Evolutionary conservation across 2,888 invertebrate species (phyloP).

Genomic region (Sarcophaga carnaria): DNA sequence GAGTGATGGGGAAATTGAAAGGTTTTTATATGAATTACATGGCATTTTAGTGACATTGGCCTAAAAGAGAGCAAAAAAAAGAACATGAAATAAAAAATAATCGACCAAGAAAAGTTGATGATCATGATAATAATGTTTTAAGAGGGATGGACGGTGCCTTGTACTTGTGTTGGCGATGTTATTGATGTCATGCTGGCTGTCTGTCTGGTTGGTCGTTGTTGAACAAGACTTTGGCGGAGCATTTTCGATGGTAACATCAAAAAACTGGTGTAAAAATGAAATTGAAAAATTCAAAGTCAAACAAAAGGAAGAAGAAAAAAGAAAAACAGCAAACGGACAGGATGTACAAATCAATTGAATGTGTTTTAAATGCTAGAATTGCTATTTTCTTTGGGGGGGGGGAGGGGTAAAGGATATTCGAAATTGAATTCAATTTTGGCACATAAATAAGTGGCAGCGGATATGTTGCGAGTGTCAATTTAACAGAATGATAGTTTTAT

Average conservation of each 20-base stretch:
- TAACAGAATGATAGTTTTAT: no score
- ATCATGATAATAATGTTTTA: constrained; percentile 50
- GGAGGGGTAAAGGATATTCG: no score
- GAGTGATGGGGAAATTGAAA: not conserved
- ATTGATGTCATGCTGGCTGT: not conserved
- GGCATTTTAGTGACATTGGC: constrained; percentile 64
- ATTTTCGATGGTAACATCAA: not conserved
- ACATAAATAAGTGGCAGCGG: no score
- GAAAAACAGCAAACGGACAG: not conserved
- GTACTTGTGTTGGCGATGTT: not conserved
- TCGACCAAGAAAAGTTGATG: constrained; percentile 23
- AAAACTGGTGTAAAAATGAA: not conserved
- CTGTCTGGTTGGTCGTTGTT: not conserved
- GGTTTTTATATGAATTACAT: constrained; percentile 58
- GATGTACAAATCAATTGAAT: constrained; percentile 56
- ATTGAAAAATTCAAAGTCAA: not conserved
- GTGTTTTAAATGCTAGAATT: constrained; percentile 18
- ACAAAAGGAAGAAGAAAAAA: no score
- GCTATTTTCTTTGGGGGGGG: not conserved
- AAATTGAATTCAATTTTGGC: no score
- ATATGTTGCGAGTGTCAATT: no score
- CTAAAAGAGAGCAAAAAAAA: constrained; percentile 9
- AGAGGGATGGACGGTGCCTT: not conserved
- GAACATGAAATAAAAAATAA: not conserved
- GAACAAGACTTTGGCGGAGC: constrained; percentile 43